A percentile compares a stretch with the other conserved stretches of the same genome.
These are phyloP conservation scores for Heteromurus nitidus DNA, from an alignment of 2,888 invertebrate species.

Conservation along the genomic window DNA sequence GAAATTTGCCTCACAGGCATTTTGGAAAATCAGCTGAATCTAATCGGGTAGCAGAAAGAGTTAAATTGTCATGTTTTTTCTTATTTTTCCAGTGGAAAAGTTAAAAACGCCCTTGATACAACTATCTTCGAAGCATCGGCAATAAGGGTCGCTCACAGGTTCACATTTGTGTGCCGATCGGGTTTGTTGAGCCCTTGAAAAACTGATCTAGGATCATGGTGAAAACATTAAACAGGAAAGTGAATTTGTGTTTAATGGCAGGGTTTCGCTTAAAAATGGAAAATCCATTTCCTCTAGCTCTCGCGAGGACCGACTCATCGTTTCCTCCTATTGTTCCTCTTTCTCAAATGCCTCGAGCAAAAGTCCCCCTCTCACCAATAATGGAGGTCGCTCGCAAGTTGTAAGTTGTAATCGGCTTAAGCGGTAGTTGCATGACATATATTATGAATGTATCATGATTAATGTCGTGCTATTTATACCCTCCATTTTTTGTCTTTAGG, in stretches of 20 bases:
- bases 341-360: neutral
- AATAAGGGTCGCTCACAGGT: neutral
- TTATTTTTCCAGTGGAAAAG: too few relatives aligned
- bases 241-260: neutral
- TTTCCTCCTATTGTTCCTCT: constrained; percentile 15
- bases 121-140: neutral
- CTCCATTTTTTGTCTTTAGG: constrained; percentile 4
- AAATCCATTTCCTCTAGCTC: constrained; percentile 38
- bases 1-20: constrained; percentile 20
- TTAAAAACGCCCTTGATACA: neutral
- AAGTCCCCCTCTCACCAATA: neutral
- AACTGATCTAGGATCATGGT: constrained; percentile 25
- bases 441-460: neutral
- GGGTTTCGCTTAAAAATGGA: constrained; percentile 18
- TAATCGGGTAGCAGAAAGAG: too few relatives aligned
- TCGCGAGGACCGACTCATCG: too few relatives aligned
- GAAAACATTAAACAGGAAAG: neutral
- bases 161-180: neutral
- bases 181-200: constrained; percentile 1
- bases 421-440: neutral
- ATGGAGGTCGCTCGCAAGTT: neutral
- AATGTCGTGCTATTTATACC: constrained; percentile 1
- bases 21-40: constrained; percentile 29
- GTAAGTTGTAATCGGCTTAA: neutral
- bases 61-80: too few relatives aligned